Percentiles rank a stretch among this genome's conserved stretches.
phyloP scores from a whole-genome alignment of 2,888 invertebrate genomes.

The Julus scanicus region DNA sequence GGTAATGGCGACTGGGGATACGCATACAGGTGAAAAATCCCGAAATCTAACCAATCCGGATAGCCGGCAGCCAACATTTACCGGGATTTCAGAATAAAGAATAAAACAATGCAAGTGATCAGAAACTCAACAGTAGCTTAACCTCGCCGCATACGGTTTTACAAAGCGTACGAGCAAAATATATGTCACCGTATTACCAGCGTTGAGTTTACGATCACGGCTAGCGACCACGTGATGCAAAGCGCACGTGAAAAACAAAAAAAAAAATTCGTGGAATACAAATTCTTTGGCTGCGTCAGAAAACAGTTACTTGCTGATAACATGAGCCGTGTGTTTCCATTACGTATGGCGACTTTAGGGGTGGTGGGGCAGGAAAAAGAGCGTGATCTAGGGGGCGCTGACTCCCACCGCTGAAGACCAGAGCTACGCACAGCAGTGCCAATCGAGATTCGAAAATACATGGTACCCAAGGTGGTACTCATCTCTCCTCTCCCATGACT shows the following conservation, averaged over 20 bases:
- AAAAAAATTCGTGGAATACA: neutral
- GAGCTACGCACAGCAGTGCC: neutral
- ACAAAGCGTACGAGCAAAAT: neutral
- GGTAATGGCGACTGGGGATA: neutral
- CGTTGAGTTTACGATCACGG: neutral
- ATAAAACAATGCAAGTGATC: neutral
- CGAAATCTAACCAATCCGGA: neutral
- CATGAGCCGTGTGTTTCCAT: neutral
- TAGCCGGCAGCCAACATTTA: neutral
- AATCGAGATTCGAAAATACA: conserved; percentile 1
- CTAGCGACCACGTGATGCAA: too few species aligned
- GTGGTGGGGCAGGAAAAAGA: neutral
- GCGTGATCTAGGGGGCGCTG: neutral
- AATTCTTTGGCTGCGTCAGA: neutral
- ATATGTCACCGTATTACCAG: neutral
- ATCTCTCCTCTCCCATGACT: neutral
- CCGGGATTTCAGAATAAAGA: conserved; percentile 7
- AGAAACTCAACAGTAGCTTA: neutral
- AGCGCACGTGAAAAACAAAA: neutral
- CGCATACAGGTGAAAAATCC: neutral
- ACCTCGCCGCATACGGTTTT: neutral
- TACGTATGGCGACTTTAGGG: neutral
- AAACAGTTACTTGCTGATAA: neutral
- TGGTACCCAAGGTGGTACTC: neutral
- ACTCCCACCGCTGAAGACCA: neutral